Base-by-base conservation (phyloP, 1,140 invertebrate species). In the Heterodera schachtii region DNA sequence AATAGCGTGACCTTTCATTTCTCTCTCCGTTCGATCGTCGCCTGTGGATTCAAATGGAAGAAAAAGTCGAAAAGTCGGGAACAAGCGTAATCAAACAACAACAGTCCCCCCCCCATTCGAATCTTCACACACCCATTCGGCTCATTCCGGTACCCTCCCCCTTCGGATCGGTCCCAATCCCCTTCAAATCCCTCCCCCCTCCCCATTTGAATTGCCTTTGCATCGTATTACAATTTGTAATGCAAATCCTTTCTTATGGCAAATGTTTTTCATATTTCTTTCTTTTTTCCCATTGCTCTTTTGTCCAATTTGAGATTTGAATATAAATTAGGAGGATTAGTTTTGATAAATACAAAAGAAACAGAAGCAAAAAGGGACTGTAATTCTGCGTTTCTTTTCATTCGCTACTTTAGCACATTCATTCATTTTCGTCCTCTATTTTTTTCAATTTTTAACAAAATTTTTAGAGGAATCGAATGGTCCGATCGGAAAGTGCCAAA, bases 401-500 rank as follows among this genome's bases (percentile, higher is more conserved):
- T 64, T 64, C 11, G 57, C 57, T 64, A 64, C 3, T 16, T 19
- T 60, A 31, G 31, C 57, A 16, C 11, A 2, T 3, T 19, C 11
- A 64, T 64, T 19, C 16, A 64, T 64, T 19, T 19, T 13, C 5
- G 3, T 71, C 19, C 69, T 46, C 41, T 41, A 71, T 71, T 41
- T n/a, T 31, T 21, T 67, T 69, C 16, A 1, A 11, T 69, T 44
- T 41, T 67, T 78, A 21, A 8, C 21, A 21, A 49, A 76, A 76
- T n/a, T n/a, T 77, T 60, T 43, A 31, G 46, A 19, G 6, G 31
- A 7, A 11, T 64, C 31, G 44, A 71, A 78, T 78, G 77, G 77
- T 78, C 77, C 60, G 70, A 66, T 78, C 77, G 47, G 77, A 69
- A 64, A 78, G 64, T 70, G 21, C 21, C 64, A 70, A 70, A 70